A percentile compares a stretch with the other conserved stretches of the same genome.
Conservation (phyloP, 92 coral and sea anemone species). For the Porites lobata region DNA sequence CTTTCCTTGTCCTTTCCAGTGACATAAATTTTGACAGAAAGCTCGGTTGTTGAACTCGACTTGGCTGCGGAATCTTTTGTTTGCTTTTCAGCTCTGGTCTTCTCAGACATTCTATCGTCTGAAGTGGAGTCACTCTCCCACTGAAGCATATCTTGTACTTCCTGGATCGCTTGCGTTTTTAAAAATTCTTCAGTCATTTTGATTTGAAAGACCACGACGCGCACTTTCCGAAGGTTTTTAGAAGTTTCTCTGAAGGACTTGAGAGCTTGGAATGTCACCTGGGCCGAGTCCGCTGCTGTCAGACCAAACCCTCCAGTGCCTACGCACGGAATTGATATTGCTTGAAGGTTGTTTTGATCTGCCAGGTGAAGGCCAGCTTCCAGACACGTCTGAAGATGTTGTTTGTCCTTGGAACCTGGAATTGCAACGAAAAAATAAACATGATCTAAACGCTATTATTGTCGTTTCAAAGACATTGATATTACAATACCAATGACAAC, state of each 20-base stretch:
- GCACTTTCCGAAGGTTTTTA: conserved; percentile 21
- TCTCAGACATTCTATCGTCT: background rate
- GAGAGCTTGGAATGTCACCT: conserved; percentile 41
- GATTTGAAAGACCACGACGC: background rate
- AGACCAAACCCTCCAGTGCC: conserved; percentile 45
- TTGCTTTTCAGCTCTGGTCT: background rate
- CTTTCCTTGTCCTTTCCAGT: conserved; percentile 25
- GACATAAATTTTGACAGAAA: background rate
- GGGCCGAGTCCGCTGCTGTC: conserved; percentile 45
- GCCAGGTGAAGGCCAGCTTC: conserved; percentile 34
- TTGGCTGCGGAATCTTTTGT: background rate
- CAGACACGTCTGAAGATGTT: conserved; percentile 41
- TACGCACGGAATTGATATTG: conserved; percentile 36
- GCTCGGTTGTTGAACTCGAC: background rate
- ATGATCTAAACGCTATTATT: too few relatives aligned
- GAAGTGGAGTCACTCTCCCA: background rate
- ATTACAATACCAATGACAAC: too few relatives aligned
- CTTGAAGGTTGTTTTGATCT: conserved; percentile 10
- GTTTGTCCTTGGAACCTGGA: conserved; percentile 25
- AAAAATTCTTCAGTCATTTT: background rate
- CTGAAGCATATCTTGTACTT: background rate
- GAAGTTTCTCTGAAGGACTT: conserved; percentile 1
- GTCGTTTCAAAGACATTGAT: too few relatives aligned
- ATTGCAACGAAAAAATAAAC: background rate
- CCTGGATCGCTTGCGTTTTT: background rate